Base-by-base conservation (phyloP, 2,888 invertebrate species). In the Torymus texanus region DNA sequence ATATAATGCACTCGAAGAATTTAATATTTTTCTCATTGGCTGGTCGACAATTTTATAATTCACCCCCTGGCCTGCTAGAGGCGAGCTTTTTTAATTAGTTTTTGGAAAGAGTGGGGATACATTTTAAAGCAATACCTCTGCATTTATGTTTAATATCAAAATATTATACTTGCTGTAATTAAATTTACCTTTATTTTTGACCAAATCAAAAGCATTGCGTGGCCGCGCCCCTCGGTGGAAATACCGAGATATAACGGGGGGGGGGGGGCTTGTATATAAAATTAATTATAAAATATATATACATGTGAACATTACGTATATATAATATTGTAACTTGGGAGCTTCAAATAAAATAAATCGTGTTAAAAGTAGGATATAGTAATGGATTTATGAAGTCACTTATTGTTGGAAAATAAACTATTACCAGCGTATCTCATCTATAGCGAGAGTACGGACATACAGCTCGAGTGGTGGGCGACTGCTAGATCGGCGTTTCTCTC, bases 111-210 rank as follows among this genome's bases (percentile, higher is more conserved):
- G 41, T 8, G 41, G 41, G 8, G 4, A 14, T 14, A 56, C 41
- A 76, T 75, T 58, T 67, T 56, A 76, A 73, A 76, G 62, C 73
- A 67, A 73, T 68, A 59, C 8, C 62, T 55, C 21, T 14, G 56
- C 73, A 53, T 72, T 68, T 58, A 53, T 41, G 41, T 70, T 68
- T 51, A 58, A 70, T 73, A 68, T 78, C 59, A 73, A 68, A 77
- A 77, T 74, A 77, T 80, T 68, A 71, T 74, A 62, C 56, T 65
- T 61, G 66, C 72, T 73, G 68, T 76, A 80, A 76, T 80, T 75
- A 80, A 80, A 76, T 77, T 80, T 70, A 24, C 53, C 63, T 73
- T 62, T 53, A 74, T 63, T 74, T 68, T 65, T 75, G 61, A 70
- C 10, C 16, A 21, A 63, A 78, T 67, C 18, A 62, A 72, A 58